Base-by-base conservation (phyloP, 2,888 invertebrate genomes). In the Ophraella communa region DNA sequence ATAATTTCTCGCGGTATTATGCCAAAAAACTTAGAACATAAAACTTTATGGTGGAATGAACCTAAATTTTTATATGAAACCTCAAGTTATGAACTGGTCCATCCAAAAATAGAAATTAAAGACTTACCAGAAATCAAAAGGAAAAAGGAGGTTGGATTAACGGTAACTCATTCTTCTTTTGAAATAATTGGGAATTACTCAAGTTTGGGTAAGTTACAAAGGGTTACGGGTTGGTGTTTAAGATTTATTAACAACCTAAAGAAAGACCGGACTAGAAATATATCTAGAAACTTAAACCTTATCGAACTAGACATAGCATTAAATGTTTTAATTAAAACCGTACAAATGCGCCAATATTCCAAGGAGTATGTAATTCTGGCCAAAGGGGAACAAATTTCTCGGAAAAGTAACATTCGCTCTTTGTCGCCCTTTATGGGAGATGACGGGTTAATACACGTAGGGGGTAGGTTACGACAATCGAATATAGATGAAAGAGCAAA, bases 381-480 rank as follows among this genome's bases (percentile, higher is more conserved):
- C 20, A 27, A 54, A 21, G 17, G 8, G 1, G 27, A 23, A 27
- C 27, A 24, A 17, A 42, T 62, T 24, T 59, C 59, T 21, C 3
- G 14, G 4, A 62, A 60, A n/a, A 65, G 61, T 24, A 59, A 57
- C 52, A 21, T 63, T 45, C 17, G n/a, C 21, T 10, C 39, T 18
- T 33, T 70, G 10, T 54, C 62, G 18, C 71, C 65, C 18, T 59
- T 69, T 45, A 39, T 70, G 18, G 67, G 64, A 23, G 24, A 58
- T 24, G 23, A 64, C 17, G 59, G 58, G 4, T 10, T 70, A n/a
- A 59, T 66, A 4, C 59, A 64, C 21, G 68, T 70, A 14, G 71
- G 69, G 3, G 71, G 68, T 18, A 39, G 72, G 14, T 35, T 71
- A 51, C 21, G 20, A 45, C 56, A 71, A 33, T 39, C 67, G 1